Conservation (phyloP, 2,113 vertebrate species). For the Hemibagrus wyckioides region DNA sequence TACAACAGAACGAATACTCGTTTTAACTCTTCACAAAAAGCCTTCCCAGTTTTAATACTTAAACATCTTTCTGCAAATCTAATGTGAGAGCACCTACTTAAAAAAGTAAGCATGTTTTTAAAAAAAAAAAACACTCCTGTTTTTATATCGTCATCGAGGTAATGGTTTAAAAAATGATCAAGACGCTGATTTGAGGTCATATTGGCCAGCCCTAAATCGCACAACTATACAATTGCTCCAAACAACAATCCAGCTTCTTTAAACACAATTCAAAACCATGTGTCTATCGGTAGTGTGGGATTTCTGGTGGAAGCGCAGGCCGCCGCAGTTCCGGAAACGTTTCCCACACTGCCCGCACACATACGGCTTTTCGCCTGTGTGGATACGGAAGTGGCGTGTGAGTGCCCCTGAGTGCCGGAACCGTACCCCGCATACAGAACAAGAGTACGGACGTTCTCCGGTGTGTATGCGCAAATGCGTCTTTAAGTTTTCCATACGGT, state of each 20-base stretch:
- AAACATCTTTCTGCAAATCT: not conserved
- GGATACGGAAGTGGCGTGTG: slow-evolving; percentile 74
- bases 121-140: not conserved
- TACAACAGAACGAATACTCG: not conserved
- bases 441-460: slow-evolving; percentile 70
- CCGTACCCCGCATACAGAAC: slow-evolving; percentile 69
- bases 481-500: slow-evolving; percentile 75
- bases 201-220: not conserved
- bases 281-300: slow-evolving; percentile 60
- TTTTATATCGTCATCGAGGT: not conserved
- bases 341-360: slow-evolving; percentile 71
- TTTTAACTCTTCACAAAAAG: not conserved
- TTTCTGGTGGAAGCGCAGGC: slow-evolving; percentile 73
- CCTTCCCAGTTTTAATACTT: not conserved
- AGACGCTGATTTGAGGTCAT: not conserved
- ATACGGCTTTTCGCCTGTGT: slow-evolving; percentile 74
- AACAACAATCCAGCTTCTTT: not conserved
- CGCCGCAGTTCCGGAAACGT: slow-evolving; percentile 72
- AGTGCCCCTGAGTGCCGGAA: slow-evolving; percentile 74
- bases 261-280: slow-evolving; percentile 30
- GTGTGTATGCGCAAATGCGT: slow-evolving; percentile 76
- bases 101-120: not conserved
- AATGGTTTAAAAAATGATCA: not conserved
- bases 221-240: not conserved
- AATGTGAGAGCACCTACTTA: not conserved